Percentiles rank a stretch among this genome's conserved stretches.
These are phyloP conservation scores for Cygnus olor DNA, from an alignment of 2,797 vertebrate species.

Conservation along the genomic window DNA sequence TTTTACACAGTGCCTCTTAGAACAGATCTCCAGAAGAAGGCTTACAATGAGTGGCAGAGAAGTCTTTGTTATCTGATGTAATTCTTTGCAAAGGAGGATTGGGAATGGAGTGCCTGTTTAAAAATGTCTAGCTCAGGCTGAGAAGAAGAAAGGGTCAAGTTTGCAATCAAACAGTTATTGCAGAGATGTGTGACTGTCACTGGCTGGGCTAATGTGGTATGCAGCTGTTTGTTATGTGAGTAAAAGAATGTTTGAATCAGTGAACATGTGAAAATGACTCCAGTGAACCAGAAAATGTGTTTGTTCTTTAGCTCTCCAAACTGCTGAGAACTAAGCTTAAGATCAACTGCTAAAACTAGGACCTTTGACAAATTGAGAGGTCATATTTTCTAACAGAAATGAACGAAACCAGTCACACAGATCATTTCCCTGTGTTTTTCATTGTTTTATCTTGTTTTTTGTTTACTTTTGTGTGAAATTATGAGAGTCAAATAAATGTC, in stretches of 20 bases:
- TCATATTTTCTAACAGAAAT: constrained; percentile 78
- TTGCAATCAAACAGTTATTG: constrained; percentile 85
- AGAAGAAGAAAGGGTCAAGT: constrained; percentile 83
- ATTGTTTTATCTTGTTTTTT: constrained; percentile 71
- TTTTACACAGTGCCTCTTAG: constrained; percentile 85
- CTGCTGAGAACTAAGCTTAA: constrained; percentile 82
- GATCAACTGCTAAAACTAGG: constrained; percentile 78
- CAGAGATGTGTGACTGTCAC: constrained; percentile 83
- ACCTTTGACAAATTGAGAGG: constrained; percentile 80
- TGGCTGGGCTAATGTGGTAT: constrained; percentile 82
- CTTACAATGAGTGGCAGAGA: constrained; percentile 85
- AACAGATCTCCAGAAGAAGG: constrained; percentile 82
- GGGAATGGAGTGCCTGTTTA: constrained; percentile 81
- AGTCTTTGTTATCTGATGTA: constrained; percentile 89
- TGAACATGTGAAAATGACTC: constrained; percentile 84
- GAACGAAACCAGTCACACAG: constrained; percentile 68
- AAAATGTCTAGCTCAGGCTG: constrained; percentile 82
- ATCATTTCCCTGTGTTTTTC: constrained; percentile 68
- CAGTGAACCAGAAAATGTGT: constrained; percentile 86
- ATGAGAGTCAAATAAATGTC: constrained; percentile 61
- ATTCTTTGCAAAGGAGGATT: constrained; percentile 85
- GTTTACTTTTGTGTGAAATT: constrained; percentile 70
- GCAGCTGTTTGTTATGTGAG: constrained; percentile 85
- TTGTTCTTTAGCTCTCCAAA: constrained; percentile 83
- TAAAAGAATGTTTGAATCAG: constrained; percentile 85